phyloP scores from a whole-genome alignment of 2,113 vertebrate genomes.

The Emberiza fucata region DNA sequence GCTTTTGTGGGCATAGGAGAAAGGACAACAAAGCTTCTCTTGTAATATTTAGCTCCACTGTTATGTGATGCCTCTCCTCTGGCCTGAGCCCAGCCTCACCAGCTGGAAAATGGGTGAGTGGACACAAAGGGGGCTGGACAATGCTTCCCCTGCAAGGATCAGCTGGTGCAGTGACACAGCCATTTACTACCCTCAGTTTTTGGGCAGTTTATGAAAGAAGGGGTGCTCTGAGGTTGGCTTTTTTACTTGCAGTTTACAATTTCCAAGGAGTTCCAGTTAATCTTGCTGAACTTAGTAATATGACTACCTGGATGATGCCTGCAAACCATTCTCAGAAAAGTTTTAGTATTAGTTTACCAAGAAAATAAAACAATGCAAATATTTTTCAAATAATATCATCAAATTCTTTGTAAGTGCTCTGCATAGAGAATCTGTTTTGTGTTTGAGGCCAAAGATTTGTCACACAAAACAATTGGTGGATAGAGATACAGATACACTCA shows the following conservation, averaged over 20 bases:
- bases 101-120: neutral
- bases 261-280: neutral
- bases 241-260: neutral
- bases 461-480: neutral
- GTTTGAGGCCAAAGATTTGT: neutral
- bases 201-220: neutral
- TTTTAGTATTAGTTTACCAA: neutral
- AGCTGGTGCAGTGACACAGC: neutral
- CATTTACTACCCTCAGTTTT: neutral
- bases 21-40: neutral
- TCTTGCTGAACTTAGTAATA: neutral
- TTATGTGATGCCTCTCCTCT: neutral
- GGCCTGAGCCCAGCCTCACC: neutral
- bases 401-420: neutral
- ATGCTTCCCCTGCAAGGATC: neutral
- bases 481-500: neutral
- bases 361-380: neutral
- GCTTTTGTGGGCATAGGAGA: neutral
- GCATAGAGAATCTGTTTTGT: neutral
- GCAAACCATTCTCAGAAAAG: neutral
- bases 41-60: neutral
- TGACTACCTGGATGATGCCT: neutral
- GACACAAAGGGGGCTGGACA: neutral
- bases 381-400: neutral
- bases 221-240: neutral